Conservation (phyloP, 2,797 vertebrate species). For the Octomys mimax region DNA sequence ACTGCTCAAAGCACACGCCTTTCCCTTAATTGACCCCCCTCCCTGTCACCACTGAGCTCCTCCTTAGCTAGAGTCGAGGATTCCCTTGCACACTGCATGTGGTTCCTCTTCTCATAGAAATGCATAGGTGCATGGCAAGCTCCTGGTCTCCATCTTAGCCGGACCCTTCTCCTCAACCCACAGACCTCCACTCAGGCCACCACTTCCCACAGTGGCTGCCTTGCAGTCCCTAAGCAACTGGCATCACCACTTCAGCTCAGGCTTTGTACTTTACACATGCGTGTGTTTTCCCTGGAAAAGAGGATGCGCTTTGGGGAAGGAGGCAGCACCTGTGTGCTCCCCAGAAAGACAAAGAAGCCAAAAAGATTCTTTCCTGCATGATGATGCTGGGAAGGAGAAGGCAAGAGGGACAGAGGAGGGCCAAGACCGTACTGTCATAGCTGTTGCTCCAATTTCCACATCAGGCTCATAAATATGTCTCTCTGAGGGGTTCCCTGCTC, state of each 20-base stretch:
- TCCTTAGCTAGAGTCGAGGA: not conserved
- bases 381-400: not conserved
- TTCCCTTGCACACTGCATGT: conserved; percentile 9
- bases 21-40: not conserved
- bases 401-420: not conserved
- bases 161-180: not conserved
- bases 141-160: not conserved
- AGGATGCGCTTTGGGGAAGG: not conserved
- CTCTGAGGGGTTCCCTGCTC: not conserved
- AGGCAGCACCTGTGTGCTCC: not conserved
- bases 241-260: not conserved
- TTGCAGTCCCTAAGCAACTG: not conserved
- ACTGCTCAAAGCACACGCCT: not conserved
- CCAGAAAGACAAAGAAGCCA: not conserved
- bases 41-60: conserved; percentile 9
- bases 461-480: not conserved
- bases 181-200: not conserved
- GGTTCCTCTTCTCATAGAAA: not conserved
- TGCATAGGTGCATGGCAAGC: not conserved
- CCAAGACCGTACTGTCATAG: accelerated
- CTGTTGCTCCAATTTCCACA: not conserved
- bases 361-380: not conserved
- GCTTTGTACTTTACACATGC: accelerated
- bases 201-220: not conserved
- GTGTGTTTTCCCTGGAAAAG: not conserved